Conservation (phyloP, 2,888 invertebrate species). For the Megaustenia siamemsis region DNA sequence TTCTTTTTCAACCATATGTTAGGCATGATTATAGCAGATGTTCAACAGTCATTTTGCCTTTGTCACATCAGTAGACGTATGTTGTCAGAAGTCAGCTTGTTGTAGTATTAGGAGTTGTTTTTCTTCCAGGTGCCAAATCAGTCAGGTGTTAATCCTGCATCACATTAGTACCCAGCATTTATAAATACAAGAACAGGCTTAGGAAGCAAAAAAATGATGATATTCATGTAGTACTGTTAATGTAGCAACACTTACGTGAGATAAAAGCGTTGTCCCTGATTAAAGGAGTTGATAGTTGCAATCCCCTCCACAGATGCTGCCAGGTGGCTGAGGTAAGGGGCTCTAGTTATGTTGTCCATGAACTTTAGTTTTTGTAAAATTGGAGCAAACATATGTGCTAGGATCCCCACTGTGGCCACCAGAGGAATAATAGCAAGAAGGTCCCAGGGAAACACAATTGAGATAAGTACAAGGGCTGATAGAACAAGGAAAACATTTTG, state of each 20-base stretch:
- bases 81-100: too few species aligned
- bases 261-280: constrained; percentile 82
- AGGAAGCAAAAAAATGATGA: too few species aligned
- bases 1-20: too few species aligned
- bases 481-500: constrained; percentile 86
- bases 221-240: too few species aligned
- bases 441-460: constrained; percentile 87
- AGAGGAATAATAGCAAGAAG: constrained; percentile 79
- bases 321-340: constrained; percentile 84
- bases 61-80: too few species aligned
- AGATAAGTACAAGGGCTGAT: constrained; percentile 89
- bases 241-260: constrained; percentile 63
- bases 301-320: constrained; percentile 83
- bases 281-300: constrained; percentile 84
- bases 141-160: too few species aligned
- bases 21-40: too few species aligned
- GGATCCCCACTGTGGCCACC: constrained; percentile 75
- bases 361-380: constrained; percentile 75
- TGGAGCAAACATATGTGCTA: constrained; percentile 78
- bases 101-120: too few species aligned
- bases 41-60: too few species aligned
- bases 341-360: constrained; percentile 82
- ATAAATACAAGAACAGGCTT: too few species aligned
- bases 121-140: too few species aligned
- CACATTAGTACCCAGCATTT: too few species aligned